phyloP scores from a whole-genome alignment of 2,113 vertebrate genomes.

The Sturnira hondurensis region DNA sequence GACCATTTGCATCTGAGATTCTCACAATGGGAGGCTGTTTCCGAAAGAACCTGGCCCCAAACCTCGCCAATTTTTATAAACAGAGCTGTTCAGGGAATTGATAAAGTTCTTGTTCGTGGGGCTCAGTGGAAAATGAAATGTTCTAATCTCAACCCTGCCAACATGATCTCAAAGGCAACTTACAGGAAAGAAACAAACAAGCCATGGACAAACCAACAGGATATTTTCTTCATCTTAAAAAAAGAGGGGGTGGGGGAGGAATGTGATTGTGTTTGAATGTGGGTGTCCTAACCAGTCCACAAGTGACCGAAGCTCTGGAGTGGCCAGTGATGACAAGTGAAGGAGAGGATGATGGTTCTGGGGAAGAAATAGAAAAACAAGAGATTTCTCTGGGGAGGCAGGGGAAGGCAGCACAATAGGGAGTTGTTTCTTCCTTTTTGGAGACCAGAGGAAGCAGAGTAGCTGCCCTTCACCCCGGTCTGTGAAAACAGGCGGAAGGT shows the following conservation, averaged over 20 bases:
- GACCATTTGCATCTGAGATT: background rate
- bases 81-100: slow-evolving; percentile 11
- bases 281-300: background rate
- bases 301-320: background rate
- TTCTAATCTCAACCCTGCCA: background rate
- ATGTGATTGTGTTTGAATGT: background rate
- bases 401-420: accelerated
- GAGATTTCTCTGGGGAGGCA: background rate
- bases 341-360: background rate
- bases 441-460: background rate
- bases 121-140: background rate
- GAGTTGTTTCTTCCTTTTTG: accelerated
- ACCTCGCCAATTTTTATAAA: slow-evolving; percentile 19
- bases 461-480: background rate
- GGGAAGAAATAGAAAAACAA: background rate
- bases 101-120: background rate
- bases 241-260: background rate
- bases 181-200: background rate
- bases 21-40: slow-evolving; percentile 12
- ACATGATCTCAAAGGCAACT: slow-evolving; percentile 36
- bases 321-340: background rate
- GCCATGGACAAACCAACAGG: background rate
- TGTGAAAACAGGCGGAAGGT: accelerated
- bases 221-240: background rate
- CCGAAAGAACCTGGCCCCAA: slow-evolving; percentile 1